Evolutionary conservation across 2,888 invertebrate genomes (phyloP), one percentile per base, ranked within the genome.

Genomic region (Limnephilus lunatus): DNA sequence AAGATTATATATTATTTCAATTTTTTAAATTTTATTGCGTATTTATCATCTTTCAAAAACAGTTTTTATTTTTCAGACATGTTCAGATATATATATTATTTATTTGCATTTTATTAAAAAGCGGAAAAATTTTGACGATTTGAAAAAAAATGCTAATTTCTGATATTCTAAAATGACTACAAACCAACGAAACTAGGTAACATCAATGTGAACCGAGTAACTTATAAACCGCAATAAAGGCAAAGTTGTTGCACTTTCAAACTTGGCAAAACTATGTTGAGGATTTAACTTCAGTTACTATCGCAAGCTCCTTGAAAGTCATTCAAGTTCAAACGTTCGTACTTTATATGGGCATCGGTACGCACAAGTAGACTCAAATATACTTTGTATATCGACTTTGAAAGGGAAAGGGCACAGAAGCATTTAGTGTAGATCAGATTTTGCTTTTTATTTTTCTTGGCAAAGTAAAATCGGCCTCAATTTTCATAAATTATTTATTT

Each of bases 251-350:
- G 53, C 88, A 88, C 88, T 88, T 53, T 88, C 44, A 2, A 48
- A 48, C 53, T 19, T n/a, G 12, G 2, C 86, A 31, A 9, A 85
- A 85, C 85, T 85, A 85, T 85, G 25, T 15, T 53, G 19, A 35
- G 80, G 88, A 88, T 88, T 32, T 88, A 15, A 53, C 32, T 53
- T 68, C 32, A 68, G 68, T 68, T 68, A 87, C 87, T 87, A 30
- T 85, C 31, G 53, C 31, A 68, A 68, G 35, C 15, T 88, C 35
- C 31, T 68, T 32, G 88, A 88, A 88, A 88, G 68, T 88, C 88
- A 68, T 88, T 32, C 88, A 88, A 88, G 88, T 88, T 88, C 88
- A 68, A 88, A n/a, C 31, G 5, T 32, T 0, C 1, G 68, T 68
- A n/a, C 68, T 68, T 68, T 68, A 68, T 68, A 11, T 68, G 19